phyloP scores from a whole-genome alignment of 2,113 vertebrate genomes.

The Oryctolagus cuniculus region mOryCun1.1 NC_091433.1:177130501-177131000 shows the following conservation, averaged over 20 bases:
- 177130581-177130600: background rate
- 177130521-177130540: background rate
- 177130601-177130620: background rate
- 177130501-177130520: background rate
- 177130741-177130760: background rate
- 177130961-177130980: too few relatives aligned
- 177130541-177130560: background rate
- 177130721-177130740: background rate
- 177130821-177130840: too few relatives aligned
- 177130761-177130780: background rate
- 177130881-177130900: background rate
- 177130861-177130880: background rate
- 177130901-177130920: background rate
- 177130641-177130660: background rate
- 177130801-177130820: background rate
- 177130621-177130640: background rate
- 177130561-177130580: constrained; percentile 20
- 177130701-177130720: background rate
- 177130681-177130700: background rate
- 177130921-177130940: constrained; percentile 17
- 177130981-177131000: background rate
- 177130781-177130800: background rate
- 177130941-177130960: background rate
- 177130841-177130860: fast-evolving
- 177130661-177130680: background rate